Evolutionary conservation across 37 sponge, comb jelly and placozoan genomes (phyloP).

Genomic region (Bolinopsis microptera): DNA sequence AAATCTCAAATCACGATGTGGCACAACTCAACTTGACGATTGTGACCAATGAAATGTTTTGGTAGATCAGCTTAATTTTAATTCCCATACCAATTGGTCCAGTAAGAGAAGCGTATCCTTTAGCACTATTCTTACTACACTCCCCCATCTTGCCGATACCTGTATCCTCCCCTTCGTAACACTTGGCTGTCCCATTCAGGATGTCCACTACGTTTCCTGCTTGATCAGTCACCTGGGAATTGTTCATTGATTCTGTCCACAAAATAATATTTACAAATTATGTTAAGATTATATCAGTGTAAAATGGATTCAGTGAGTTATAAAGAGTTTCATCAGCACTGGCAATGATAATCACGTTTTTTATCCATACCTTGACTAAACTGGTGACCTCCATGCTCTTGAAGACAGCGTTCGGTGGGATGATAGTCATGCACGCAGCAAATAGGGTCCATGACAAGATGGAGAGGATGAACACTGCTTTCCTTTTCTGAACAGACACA

Average conservation of each 20-base stretch:
- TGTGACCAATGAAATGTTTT: too few species aligned
- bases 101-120: background rate
- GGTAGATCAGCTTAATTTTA: too few species aligned
- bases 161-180: background rate
- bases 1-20: too few species aligned
- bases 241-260: too few species aligned
- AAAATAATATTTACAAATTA: too few species aligned
- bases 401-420: conserved; percentile 41
- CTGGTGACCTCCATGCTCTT: background rate
- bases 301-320: too few species aligned
- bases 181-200: background rate
- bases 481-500: conserved; percentile 3
- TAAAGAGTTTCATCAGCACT: too few species aligned
- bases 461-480: conserved; percentile 8
- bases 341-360: too few species aligned
- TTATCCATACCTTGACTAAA: background rate
- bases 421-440: background rate
- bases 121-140: conserved; percentile 41
- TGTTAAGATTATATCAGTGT: too few species aligned
- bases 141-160: conserved; percentile 33
- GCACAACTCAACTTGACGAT: too few species aligned
- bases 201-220: background rate
- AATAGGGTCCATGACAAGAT: conserved; percentile 23
- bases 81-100: background rate
- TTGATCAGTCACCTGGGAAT: background rate